Evolutionary conservation across 2,888 invertebrate species (phyloP), one percentile per base, ranked within the genome.

Genomic region (Sclerodermus sp.): DNA sequence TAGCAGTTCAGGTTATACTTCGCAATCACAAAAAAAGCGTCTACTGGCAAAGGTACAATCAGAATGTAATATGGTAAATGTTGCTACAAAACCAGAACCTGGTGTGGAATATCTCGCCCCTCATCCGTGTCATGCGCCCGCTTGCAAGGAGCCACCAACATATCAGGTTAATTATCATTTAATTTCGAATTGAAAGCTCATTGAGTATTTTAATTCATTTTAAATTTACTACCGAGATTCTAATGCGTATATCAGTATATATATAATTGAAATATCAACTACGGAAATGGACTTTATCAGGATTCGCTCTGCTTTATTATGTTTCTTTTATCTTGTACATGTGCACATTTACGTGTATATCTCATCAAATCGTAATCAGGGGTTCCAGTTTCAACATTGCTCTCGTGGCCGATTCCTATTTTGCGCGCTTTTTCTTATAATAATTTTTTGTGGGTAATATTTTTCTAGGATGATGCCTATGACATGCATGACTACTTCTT

Each of bases 11-110:
- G 74, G 74, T 58, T 77, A 78, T 53, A 73, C 85, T 58, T 87
- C 87, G 9, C 89, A 90, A 75, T 90, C 91, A 45, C 93, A 94
- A 80, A 94, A 94, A 84, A 94, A 94, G 77, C 85, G 93, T 23
- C 81, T 94, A 46, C 79, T 94, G 56, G 93, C 93, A 46, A 91
- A 94, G 80, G 92, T 91, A 47, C 92, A 93, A 71, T 87, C 86
- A 14, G 88, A 89, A 67, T 87, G 87, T 68, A 83, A 83, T 77
- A 79, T 85, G 70, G 81, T 82, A 51, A 77, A 77, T 47, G 79
- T 84, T 30, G 81, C 82, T 34, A 83, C 87, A 0, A 87, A 86
- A 66, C 85, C 86, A 63, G 84, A 87, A 76, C 79, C 84, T 63
- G 80, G 82, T 52, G 73, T 80, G 50, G 79, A 81, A 64, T 79